Base-by-base conservation (phyloP, 2,888 invertebrate genomes). In the Eupithecia subfuscata region DNA sequence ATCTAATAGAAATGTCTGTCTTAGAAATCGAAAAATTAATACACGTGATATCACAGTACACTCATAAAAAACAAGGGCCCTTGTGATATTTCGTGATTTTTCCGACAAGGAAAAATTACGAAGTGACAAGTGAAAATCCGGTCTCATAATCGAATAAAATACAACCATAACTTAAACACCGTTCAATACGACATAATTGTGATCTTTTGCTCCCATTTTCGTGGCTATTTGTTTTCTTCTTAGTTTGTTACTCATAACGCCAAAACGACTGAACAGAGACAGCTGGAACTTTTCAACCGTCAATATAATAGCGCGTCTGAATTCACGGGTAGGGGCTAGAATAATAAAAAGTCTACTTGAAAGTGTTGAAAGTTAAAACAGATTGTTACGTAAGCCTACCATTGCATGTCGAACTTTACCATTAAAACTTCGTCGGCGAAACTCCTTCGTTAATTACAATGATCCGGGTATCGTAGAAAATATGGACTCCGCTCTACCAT, bases 351-450 rank as follows among this genome's bases (percentile, higher is more conserved):
- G 18, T 22, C 45, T 63, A 45, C 11, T 70, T 65, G 25, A 70
- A 52, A 56, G 18, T 37, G 18, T 56, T 18, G 69, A 34, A 52
- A 56, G 22, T n/a, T 40, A 67, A 30, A 67, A 67, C 67, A 70
- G 34, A 56, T 43, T 22, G 63, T 73, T 76, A 70, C 73, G 43
- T 37, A 72, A 70, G 68, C 72, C 65, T 70, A 73, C 68, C 71
- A 73, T 77, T 73, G 75, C 77, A 75, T 75, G 77, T 73, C 75
- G 73, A 77, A 77, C 75, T 77, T 77, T 77, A 77, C 73, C 77
- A 75, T 77, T 77, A 77, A 77, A 77, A 77, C 70, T 77, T 77
- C 45, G 75, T 52, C 70, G 52, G 70, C 73, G 69, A 74, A 75
- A 75, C 69, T 73, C 75, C 75, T 56, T 40, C 75, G 75, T 71